Base-by-base conservation (phyloP, 2,888 invertebrate species). In the Oscheius myriophilus region DNA sequence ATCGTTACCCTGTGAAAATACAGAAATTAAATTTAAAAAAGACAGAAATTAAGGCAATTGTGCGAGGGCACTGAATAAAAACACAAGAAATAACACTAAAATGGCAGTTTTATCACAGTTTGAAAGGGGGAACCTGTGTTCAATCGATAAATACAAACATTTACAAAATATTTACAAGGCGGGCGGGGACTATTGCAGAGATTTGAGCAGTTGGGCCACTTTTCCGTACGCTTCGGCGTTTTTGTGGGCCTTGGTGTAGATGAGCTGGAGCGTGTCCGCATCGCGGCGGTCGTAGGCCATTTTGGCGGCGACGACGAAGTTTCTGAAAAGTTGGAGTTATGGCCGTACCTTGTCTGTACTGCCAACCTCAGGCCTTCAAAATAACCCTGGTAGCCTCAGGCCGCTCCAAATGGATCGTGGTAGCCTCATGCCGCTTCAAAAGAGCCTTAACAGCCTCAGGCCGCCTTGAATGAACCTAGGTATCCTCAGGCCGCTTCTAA, bases 261-360 rank as follows among this genome's bases (percentile, higher is more conserved):
- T 67, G 18, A 66, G 66, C 26, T 73, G 72, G 12, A 81, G 68
- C 11, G 63, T 57, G 1, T 74, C 71, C 7, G 65, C 64, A 52
- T 78, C 79, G 14, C 74, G 61, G 39, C 76, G 59, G 57, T 79
- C 79, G 49, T 65, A 79, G 0, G 80, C 80, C 41, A 78, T 33
- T 33, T 79, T 79, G 0, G 80, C 80, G 1, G 81, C 81, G 46
- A 62, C 69, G 18, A 76, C 69, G 55, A 70, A 78, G 49, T 79
- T 72, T 46, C 79, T 78, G 70, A 42, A 73, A 65, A 16, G 16
- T n/a, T n/a, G n/a, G n/a, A n/a, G n/a, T n/a, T n/a, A n/a, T n/a
- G n/a, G n/a, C n/a, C n/a, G n/a, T n/a, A n/a, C n/a, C n/a, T n/a
- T n/a, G n/a, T n/a, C n/a, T n/a, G n/a, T n/a, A n/a, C n/a, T n/a